Percentiles rank a stretch among this genome's conserved stretches.
Conservation (phyloP, 2,797 vertebrate species). For the Squalus acanthias region DNA sequence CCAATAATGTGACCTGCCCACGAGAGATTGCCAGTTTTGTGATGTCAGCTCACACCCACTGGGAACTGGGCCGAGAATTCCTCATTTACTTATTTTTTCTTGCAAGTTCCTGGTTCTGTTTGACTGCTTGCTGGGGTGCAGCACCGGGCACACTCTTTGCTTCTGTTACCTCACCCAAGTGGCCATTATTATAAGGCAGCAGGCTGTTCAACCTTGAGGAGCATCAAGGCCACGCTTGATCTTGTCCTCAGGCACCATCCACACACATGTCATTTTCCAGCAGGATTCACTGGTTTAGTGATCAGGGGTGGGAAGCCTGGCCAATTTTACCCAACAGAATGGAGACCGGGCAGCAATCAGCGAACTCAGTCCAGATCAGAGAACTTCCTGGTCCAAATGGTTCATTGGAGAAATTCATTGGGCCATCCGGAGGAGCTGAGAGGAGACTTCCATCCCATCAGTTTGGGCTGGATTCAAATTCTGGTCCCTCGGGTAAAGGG, state of each 20-base stretch:
- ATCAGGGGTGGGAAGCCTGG: background rate
- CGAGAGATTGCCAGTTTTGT: background rate
- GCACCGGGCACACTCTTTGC: no score
- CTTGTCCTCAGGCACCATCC: background rate
- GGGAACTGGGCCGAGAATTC: background rate
- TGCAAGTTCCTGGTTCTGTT: background rate
- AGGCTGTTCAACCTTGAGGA: background rate
- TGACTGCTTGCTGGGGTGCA: no score
- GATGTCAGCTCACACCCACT: no score
- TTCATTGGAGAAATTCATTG: background rate
- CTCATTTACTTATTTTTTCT: background rate
- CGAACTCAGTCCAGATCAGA: background rate
- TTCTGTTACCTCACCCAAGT: background rate
- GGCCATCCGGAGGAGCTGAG: no score
- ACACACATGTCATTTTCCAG: background rate
- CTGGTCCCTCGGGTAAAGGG: background rate
- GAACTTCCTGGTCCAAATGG: background rate
- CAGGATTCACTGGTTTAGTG: background rate
- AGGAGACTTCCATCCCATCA: background rate
- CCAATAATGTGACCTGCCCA: background rate
- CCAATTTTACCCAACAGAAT: background rate
- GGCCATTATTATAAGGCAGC: background rate
- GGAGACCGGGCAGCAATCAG: background rate
- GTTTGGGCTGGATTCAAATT: background rate
- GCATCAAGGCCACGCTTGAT: background rate